Evolutionary conservation across 2,888 invertebrate genomes (phyloP).

Genomic region (Seladonia tumulorum): DNA sequence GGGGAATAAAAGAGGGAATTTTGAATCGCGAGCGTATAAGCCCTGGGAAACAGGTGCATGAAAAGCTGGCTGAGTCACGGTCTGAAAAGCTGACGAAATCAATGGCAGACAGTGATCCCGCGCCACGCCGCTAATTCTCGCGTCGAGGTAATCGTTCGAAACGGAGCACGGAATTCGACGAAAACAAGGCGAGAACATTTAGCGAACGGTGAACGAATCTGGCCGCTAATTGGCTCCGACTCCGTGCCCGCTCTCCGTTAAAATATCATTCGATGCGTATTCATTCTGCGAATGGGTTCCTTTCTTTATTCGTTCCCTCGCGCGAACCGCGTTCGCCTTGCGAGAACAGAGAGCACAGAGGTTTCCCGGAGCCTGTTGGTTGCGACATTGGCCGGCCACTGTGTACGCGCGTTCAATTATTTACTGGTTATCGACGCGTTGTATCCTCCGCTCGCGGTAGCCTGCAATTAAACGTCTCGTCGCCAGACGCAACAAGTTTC

Average conservation of each 20-base stretch:
- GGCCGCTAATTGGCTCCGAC: slow-evolving; percentile 33
- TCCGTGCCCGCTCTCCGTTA: background rate
- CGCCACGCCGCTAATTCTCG: background rate
- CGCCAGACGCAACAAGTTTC: slow-evolving; percentile 15
- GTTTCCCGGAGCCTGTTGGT: background rate
- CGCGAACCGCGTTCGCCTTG: slow-evolving; percentile 4
- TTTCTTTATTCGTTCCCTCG: background rate
- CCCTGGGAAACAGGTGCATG: background rate
- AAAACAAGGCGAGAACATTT: slow-evolving; percentile 17
- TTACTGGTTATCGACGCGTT: slow-evolving; percentile 38
- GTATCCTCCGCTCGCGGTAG: slow-evolving; percentile 16
- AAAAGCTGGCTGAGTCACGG: slow-evolving; percentile 11
- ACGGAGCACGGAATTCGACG: slow-evolving; percentile 1
- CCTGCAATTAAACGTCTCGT: slow-evolving; percentile 34
- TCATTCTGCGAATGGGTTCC: slow-evolving; percentile 10
- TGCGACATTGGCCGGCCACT: slow-evolving; percentile 43
- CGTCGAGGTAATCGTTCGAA: slow-evolving; percentile 7
- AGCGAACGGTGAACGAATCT: slow-evolving; percentile 11
- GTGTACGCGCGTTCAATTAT: slow-evolving; percentile 43
- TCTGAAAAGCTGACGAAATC: slow-evolving; percentile 28
- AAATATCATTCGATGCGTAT: slow-evolving; percentile 40
- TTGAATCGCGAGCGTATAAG: background rate
- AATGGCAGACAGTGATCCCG: slow-evolving; percentile 4
- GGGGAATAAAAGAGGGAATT: background rate
- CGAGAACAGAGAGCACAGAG: background rate